Conservation (phyloP, 2,113 vertebrate genomes). For the Lepisosteus oculatus region DNA sequence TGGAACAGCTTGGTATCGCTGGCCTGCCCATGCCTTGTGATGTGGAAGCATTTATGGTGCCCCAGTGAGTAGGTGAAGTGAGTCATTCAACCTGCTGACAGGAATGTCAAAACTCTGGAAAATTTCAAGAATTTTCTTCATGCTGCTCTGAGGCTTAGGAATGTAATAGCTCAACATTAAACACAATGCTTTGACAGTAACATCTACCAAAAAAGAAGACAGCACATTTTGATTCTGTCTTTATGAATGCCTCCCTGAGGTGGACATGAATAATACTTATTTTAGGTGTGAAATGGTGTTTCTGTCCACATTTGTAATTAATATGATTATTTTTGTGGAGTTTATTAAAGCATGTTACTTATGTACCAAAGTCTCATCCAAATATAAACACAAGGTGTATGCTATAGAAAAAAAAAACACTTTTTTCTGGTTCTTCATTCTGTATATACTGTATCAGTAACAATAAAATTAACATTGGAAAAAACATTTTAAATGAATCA, state of each 20-base stretch:
- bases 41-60: slow-evolving; percentile 21
- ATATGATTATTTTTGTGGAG: too few species aligned
- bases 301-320: too few species aligned
- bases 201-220: not conserved
- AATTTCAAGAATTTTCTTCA: slow-evolving; percentile 19
- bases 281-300: not conserved
- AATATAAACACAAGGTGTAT: too few species aligned
- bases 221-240: slow-evolving; percentile 5
- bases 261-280: slow-evolving; percentile 3
- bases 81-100: slow-evolving; percentile 19
- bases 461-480: too few species aligned
- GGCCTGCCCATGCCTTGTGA: slow-evolving; percentile 12
- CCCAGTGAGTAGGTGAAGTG: slow-evolving; percentile 20
- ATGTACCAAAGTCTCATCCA: too few species aligned
- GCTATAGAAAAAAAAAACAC: too few species aligned
- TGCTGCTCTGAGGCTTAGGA: slow-evolving; percentile 13
- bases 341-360: too few species aligned
- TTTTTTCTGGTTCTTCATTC: too few species aligned
- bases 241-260: slow-evolving; percentile 5
- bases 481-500: not conserved
- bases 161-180: slow-evolving; percentile 12
- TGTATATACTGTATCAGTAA: too few species aligned
- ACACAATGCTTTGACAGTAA: slow-evolving; percentile 7
- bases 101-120: slow-evolving; percentile 19
- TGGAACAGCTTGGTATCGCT: slow-evolving; percentile 26